Percentiles rank a stretch among this genome's conserved stretches.
Conservation (phyloP, 2,888 invertebrate species). For the Rotaria socialis region DNA sequence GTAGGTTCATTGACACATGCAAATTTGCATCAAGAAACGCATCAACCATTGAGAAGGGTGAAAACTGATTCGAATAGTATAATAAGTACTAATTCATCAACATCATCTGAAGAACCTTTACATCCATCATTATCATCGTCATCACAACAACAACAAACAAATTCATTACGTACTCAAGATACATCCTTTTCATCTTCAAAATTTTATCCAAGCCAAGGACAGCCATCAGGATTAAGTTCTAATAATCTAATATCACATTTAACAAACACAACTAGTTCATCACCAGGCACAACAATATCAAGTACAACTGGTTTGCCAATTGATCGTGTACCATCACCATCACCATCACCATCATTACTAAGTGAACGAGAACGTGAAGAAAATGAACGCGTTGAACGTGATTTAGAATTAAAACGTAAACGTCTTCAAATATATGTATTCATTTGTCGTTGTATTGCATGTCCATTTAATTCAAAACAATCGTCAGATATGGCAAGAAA, state of each 20-base stretch:
- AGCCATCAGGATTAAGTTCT: not conserved
- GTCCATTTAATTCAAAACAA: conserved; percentile 98
- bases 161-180: not conserved
- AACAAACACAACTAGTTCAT: not conserved
- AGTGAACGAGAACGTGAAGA: conserved; percentile 37
- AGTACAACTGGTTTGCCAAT: not conserved
- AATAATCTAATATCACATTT: not conserved
- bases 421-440: conserved; percentile 94
- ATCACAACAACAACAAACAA: not conserved
- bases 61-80: not conserved
- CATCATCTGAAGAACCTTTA: not conserved
- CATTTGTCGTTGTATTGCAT: conserved; percentile 91
- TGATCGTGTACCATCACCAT: conserved; percentile 15
- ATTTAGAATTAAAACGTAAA: conserved; percentile 68
- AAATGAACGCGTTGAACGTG: conserved; percentile 19
- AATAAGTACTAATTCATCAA: not conserved
- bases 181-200: not conserved
- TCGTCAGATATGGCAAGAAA: conserved; percentile 94
- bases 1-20: not conserved
- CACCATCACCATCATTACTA: conserved; percentile 1
- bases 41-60: not conserved
- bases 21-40: not conserved
- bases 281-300: not conserved
- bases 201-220: not conserved
- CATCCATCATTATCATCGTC: not conserved